Percentiles rank a stretch among this genome's conserved stretches.
Evolutionary conservation across 2,888 invertebrate genomes (phyloP).

Genomic region (Andrena dorsata): DNA sequence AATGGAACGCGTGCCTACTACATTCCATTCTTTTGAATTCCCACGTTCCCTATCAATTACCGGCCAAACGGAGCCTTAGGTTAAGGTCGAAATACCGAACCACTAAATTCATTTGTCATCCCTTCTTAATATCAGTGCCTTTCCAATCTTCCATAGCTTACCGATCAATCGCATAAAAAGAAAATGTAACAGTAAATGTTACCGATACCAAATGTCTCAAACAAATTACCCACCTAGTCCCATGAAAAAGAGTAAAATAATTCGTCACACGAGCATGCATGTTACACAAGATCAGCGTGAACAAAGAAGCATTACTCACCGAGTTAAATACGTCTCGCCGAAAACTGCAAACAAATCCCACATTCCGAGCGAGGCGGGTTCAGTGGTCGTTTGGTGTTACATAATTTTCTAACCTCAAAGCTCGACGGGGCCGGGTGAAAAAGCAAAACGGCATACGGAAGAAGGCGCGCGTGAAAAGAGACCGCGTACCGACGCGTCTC

Average conservation of each 20-base stretch:
- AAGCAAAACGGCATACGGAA: conserved; percentile 20
- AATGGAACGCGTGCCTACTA: neutral
- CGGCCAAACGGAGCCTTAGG: too few relatives aligned
- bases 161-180: too few relatives aligned
- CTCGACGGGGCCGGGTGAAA: conserved; percentile 11
- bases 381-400: conserved; percentile 61
- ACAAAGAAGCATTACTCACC: conserved; percentile 54
- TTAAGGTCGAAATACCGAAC: neutral
- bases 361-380: conserved; percentile 68
- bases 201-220: too few relatives aligned
- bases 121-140: neutral
- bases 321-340: conserved; percentile 51
- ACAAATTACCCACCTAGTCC: too few relatives aligned
- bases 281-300: neutral
- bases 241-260: neutral
- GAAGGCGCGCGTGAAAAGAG: conserved; percentile 40
- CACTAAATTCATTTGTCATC: neutral
- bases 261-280: too few relatives aligned
- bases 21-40: neutral
- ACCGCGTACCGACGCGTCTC: conserved; percentile 39
- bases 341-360: conserved; percentile 62
- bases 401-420: conserved; percentile 56
- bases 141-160: neutral
- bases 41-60: neutral
- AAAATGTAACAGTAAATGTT: too few relatives aligned